Percentiles rank a stretch among this genome's conserved stretches.
Evolutionary conservation across 2,113 vertebrate genomes (phyloP).

Genomic region (Furnarius figulus): DNA sequence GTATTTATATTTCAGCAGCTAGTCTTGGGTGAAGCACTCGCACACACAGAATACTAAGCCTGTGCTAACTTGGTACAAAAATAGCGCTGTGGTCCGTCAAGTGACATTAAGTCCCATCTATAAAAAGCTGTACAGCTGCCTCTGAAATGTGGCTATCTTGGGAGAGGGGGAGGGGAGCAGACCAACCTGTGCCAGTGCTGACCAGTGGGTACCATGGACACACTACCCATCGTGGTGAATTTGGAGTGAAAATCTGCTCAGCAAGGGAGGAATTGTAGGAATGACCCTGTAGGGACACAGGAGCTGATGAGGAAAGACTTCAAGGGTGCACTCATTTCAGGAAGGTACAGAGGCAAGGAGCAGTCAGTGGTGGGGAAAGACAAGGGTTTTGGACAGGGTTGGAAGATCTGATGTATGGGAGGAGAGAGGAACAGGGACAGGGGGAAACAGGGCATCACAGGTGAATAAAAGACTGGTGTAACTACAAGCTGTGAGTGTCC

Average conservation of each 20-base stretch:
- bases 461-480: not conserved
- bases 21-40: constrained; percentile 37
- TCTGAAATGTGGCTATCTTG: not conserved
- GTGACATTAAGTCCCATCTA: constrained; percentile 24
- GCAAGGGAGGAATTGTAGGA: not conserved
- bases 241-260: not conserved
- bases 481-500: not conserved
- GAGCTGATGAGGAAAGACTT: not conserved
- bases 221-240: fast-evolving
- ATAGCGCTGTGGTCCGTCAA: not conserved
- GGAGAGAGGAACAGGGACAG: not conserved
- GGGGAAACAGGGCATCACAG: too few species aligned
- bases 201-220: not conserved
- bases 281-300: not conserved
- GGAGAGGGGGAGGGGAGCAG: not conserved
- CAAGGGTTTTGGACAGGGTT: not conserved
- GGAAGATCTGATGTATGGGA: not conserved
- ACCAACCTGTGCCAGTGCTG: not conserved
- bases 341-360: not conserved
- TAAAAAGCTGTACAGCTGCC: constrained; percentile 24
- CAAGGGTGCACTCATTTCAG: not conserved
- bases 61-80: constrained; percentile 34
- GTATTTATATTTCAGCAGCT: constrained; percentile 66
- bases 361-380: not conserved
- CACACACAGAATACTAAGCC: constrained; percentile 51